Evolutionary conservation across 2,888 invertebrate species (phyloP).

Genomic region (Therioaphis trifolii): DNA sequence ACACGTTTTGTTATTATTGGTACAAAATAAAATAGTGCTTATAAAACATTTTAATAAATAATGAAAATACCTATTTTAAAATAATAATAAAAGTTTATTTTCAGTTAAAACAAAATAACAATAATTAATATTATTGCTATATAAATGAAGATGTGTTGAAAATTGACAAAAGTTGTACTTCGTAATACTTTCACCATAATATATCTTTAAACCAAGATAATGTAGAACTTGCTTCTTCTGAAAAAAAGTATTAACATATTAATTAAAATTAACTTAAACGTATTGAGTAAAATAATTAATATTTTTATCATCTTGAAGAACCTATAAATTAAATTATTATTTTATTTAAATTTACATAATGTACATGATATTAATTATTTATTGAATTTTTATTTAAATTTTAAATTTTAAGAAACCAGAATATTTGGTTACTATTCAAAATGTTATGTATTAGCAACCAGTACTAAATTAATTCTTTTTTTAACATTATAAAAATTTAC

Average conservation of each 20-base stretch:
- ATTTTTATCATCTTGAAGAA: not conserved
- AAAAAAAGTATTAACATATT: slow-evolving; percentile 14
- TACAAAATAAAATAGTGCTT: too few relatives aligned
- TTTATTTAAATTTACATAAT: not conserved
- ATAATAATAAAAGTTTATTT: slow-evolving; percentile 26
- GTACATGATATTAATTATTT: not conserved
- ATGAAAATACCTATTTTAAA: not conserved
- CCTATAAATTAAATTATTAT: not conserved
- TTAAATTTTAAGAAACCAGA: too few relatives aligned
- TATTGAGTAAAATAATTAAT: too few relatives aligned
- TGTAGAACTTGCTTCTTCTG: slow-evolving; percentile 17
- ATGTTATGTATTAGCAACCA: too few relatives aligned
- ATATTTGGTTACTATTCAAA: too few relatives aligned
- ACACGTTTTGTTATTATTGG: not conserved
- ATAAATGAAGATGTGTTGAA: not conserved
- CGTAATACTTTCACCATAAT: slow-evolving; percentile 48
- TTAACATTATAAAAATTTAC: too few relatives aligned
- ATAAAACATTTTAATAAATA: not conserved
- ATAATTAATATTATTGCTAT: slow-evolving; percentile 3
- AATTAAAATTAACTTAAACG: not conserved
- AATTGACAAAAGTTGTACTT: slow-evolving; percentile 1
- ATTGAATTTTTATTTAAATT: too few relatives aligned
- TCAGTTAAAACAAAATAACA: slow-evolving; percentile 37
- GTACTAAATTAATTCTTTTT: too few relatives aligned
- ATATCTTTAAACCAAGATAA: slow-evolving; percentile 55